Evolutionary conservation across 2,888 invertebrate genomes (phyloP).

Genomic region (Malachius bipustulatus): DNA sequence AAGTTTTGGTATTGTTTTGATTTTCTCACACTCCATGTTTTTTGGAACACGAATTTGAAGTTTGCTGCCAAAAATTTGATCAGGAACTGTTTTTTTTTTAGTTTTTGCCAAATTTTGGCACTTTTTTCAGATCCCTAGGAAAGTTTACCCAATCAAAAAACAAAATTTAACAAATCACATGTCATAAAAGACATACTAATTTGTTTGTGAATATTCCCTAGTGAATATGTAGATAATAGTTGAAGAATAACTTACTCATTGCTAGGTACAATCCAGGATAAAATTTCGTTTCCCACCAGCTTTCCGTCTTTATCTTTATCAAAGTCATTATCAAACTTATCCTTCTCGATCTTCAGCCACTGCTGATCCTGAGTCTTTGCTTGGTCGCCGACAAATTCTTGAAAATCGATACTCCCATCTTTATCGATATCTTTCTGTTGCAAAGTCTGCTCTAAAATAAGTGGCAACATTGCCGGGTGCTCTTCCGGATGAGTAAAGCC

Average conservation of each 20-base stretch:
- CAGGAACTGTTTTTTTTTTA: no score
- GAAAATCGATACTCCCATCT: slow-evolving; percentile 76
- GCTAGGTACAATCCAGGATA: slow-evolving; percentile 82
- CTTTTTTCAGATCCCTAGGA: no score
- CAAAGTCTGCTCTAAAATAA: slow-evolving; percentile 69
- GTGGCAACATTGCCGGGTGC: slow-evolving; percentile 72
- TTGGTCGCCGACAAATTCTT: slow-evolving; percentile 68
- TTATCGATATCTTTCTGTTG: slow-evolving; percentile 73
- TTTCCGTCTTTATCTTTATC: slow-evolving; percentile 77
- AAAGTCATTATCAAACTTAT: slow-evolving; percentile 74
- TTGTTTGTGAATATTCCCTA: no score
- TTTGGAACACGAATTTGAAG: no score
- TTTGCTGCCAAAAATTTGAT: no score
- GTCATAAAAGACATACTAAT: no score
- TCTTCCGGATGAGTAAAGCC: slow-evolving; percentile 92
- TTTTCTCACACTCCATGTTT: no score
- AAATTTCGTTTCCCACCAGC: slow-evolving; percentile 66
- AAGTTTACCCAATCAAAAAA: no score
- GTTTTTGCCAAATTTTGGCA: no score
- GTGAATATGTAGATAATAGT: not conserved
- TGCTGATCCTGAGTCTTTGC: slow-evolving; percentile 59
- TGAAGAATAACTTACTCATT: slow-evolving; percentile 71
- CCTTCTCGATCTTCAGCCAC: slow-evolving; percentile 59
- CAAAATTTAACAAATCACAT: no score
- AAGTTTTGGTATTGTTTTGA: no score